Evolutionary conservation across 2,888 invertebrate genomes (phyloP), one percentile per base, ranked within the genome.

Genomic region (Saturnia japonica): DNA sequence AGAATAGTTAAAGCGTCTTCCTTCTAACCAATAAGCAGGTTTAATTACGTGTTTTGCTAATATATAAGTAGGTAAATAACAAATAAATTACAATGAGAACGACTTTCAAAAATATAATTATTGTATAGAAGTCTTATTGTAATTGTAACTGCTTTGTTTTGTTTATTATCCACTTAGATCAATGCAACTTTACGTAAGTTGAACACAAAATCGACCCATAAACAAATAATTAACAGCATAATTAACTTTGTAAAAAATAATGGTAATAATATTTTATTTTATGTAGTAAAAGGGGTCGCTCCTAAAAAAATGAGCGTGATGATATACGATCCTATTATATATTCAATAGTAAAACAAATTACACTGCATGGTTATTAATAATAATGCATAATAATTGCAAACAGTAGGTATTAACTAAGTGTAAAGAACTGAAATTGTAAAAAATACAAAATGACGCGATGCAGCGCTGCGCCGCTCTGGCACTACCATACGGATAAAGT

Each of bases 371-470:
- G 11, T 57, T 57, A 25, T 57, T 57, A 3, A 22, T 25, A 12
- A 57, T 11, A 25, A 57, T 12, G 70, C 42, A 51, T 40, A 80
- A 87, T 87, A 85, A 87, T 85, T 84, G 85, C 85, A 78, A 85
- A 79, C 81, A 85, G 75, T 86, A 87, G n/a, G n/a, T n/a, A n/a
- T n/a, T n/a, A n/a, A n/a, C n/a, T n/a, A n/a, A n/a, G n/a, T n/a
- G 85, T 88, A 89, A 89, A 90, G 85, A 86, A 83, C 83, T 82
- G 76, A 82, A 81, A 83, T 81, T 85, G 85, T 87, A 89, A 89
- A 91, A 88, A 86, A 88, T 88, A 87, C 86, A 89, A 88, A 89
- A 87, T n/a, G n/a, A n/a, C n/a, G n/a, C n/a, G n/a, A 89, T 85
- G 6, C 28, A 11, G 4, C 14, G 28, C 54, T n/a, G 22, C 22